Evolutionary conservation across 1,140 invertebrate genomes (phyloP).

Genomic region (Cherax destructor): DNA sequence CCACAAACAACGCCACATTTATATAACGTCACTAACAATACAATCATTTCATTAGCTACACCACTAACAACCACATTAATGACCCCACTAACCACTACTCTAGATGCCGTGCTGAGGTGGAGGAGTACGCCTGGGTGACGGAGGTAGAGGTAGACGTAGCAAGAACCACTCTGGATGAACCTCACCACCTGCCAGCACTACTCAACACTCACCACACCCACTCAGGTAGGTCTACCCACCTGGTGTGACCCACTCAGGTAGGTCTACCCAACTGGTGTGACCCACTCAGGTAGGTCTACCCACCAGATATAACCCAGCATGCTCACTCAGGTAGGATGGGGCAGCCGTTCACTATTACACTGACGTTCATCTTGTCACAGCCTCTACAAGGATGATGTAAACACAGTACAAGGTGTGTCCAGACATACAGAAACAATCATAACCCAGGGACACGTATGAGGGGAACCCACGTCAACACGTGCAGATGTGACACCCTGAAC

Average conservation of each 20-base stretch:
- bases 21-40: neutral
- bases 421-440: too few relatives aligned
- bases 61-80: neutral
- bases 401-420: too few relatives aligned
- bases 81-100: neutral
- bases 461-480: too few relatives aligned
- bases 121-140: neutral
- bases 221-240: neutral
- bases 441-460: too few relatives aligned
- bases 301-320: neutral
- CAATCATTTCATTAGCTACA: neutral
- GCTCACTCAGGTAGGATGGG: neutral
- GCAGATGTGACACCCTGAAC: too few relatives aligned
- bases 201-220: neutral
- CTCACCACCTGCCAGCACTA: neutral
- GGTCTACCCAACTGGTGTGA: neutral
- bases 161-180: neutral
- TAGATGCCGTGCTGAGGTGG: neutral
- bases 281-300: neutral
- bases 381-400: too few relatives aligned
- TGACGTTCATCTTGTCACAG: too few relatives aligned
- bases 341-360: too few relatives aligned
- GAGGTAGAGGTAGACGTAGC: neutral
- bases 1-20: neutral
- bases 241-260: too few relatives aligned